A percentile compares a stretch with the other conserved stretches of the same genome.
Evolutionary conservation across 2,888 invertebrate genomes (phyloP).

Genomic region (Gnatocerus cornutus): DNA sequence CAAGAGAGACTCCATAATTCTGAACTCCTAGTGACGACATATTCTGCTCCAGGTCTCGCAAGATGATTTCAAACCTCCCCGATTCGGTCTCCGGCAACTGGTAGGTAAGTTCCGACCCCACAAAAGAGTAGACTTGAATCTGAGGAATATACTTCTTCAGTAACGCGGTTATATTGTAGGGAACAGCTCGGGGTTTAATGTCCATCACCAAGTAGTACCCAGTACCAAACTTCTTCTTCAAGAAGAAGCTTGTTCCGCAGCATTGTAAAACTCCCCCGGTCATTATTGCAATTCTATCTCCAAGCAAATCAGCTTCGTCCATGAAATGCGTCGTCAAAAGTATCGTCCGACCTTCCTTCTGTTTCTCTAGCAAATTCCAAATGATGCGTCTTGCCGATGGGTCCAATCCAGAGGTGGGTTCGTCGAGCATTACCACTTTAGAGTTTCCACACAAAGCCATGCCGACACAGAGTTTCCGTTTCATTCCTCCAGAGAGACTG

Average conservation of each 20-base stretch:
- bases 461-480: slow-evolving; percentile 80
- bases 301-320: slow-evolving; percentile 89
- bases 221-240: slow-evolving; percentile 85
- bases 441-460: slow-evolving; percentile 82
- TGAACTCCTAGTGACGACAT: slow-evolving; percentile 75
- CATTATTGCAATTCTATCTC: slow-evolving; percentile 89
- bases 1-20: slow-evolving; percentile 86
- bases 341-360: slow-evolving; percentile 77
- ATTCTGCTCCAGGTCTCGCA: slow-evolving; percentile 77
- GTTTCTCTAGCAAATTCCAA: slow-evolving; percentile 81
- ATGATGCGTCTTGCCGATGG: slow-evolving; percentile 83
- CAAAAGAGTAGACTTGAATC: slow-evolving; percentile 77
- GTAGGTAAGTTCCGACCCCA: slow-evolving; percentile 83
- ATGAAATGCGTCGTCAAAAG: slow-evolving; percentile 88
- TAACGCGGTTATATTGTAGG: slow-evolving; percentile 69
- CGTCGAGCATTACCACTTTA: slow-evolving; percentile 79
- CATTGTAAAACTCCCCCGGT: slow-evolving; percentile 83
- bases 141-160: slow-evolving; percentile 76
- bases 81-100: slow-evolving; percentile 77
- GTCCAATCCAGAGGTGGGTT: slow-evolving; percentile 87
- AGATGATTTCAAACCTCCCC: slow-evolving; percentile 77
- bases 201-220: slow-evolving; percentile 84
- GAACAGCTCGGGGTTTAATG: slow-evolving; percentile 72
- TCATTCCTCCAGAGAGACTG: slow-evolving; percentile 82
- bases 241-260: slow-evolving; percentile 82